Base-by-base conservation (phyloP, 1,140 invertebrate genomes). In the Uloborus diversus region DNA sequence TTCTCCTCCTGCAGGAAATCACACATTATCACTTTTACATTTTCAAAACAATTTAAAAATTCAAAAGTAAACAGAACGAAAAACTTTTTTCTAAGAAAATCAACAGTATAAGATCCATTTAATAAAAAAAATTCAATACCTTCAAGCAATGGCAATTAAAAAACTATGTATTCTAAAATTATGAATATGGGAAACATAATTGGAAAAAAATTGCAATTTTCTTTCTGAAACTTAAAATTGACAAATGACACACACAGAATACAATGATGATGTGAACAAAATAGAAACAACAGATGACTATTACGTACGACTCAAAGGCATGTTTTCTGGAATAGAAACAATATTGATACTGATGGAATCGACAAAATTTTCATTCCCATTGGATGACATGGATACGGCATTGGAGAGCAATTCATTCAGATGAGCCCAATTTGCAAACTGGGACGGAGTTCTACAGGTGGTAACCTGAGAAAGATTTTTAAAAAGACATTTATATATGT, bases 361-460 rank as follows among this genome's bases (percentile, higher is more conserved):
- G 9, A 66, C 27, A 51, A 56, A 28, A 4, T 61, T 25, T 14
- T 17, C 14, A 20, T 56, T 56, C 13, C 32, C 0, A 65, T 25
- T 25, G 13, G 23, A 23, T 4, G 13, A n/a, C 17, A 35, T 27
- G 30, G 61, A n/a, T 27, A 65, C 9, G 17, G 73, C 47, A 23
- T 35, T 78, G 1, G 42, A 33, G 7, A 78, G 23, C 13, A 78
- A 56, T 66, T 78, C 47, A 37, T 78, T 78, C 17, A 78, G 42
- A 4, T 57, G 28, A 32, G 49, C 27, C 73, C 73, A 78, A 7
- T 66, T 47, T 14, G 73, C 51, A 65, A 78, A 78, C 17, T 78
- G 37, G 4, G 14, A 9, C n/a, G 49, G 13, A 20, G 42, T 33
- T 78, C 25, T 13, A 28, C 73, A 65, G 4, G 27, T 66, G 20